These are phyloP conservation scores for Varroa destructor DNA, from an alignment of 1,140 invertebrate species.

Conservation along the genomic window DNA sequence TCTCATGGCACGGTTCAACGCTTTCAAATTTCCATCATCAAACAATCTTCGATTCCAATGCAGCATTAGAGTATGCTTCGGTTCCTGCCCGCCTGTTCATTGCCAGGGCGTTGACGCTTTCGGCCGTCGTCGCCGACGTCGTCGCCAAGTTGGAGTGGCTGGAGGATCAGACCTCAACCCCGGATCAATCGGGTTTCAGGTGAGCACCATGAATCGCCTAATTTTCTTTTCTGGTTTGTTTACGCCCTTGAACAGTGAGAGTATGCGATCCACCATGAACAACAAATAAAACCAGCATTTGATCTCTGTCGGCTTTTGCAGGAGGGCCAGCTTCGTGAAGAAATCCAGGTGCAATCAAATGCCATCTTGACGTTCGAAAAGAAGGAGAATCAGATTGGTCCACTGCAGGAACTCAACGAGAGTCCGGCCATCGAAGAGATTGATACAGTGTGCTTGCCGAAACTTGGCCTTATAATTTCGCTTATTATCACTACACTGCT, in stretches of 20 bases:
- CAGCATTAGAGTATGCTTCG: slow-evolving; percentile 85
- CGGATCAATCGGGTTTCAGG: slow-evolving; percentile 35
- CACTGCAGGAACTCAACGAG: slow-evolving; percentile 44
- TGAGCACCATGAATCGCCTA: slow-evolving; percentile 37
- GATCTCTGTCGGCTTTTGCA: slow-evolving; percentile 39
- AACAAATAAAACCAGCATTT: too few relatives aligned
- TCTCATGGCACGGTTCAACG: slow-evolving; percentile 72
- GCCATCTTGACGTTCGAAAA: slow-evolving; percentile 75
- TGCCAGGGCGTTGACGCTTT: slow-evolving; percentile 78
- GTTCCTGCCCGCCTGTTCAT: slow-evolving; percentile 84
- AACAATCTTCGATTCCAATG: slow-evolving; percentile 90
- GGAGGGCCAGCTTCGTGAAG: slow-evolving; percentile 71
- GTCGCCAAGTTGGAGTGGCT: slow-evolving; percentile 30
- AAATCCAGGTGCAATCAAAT: slow-evolving; percentile 81
- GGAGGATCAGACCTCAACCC: slow-evolving; percentile 30
- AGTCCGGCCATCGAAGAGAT: slow-evolving; percentile 51
- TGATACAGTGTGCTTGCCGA: slow-evolving; percentile 82
- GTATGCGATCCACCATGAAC: slow-evolving; percentile 21
- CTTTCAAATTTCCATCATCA: slow-evolving; percentile 87
- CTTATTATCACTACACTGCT: slow-evolving; percentile 76
- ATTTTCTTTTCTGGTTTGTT: not conserved
- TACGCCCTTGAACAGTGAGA: not conserved
- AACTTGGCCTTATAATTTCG: slow-evolving; percentile 77
- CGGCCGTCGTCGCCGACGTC: slow-evolving; percentile 57
- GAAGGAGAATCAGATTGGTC: slow-evolving; percentile 54